Evolutionary conservation across 2,888 invertebrate species (phyloP).

Genomic region (Alsophila aescularia): DNA sequence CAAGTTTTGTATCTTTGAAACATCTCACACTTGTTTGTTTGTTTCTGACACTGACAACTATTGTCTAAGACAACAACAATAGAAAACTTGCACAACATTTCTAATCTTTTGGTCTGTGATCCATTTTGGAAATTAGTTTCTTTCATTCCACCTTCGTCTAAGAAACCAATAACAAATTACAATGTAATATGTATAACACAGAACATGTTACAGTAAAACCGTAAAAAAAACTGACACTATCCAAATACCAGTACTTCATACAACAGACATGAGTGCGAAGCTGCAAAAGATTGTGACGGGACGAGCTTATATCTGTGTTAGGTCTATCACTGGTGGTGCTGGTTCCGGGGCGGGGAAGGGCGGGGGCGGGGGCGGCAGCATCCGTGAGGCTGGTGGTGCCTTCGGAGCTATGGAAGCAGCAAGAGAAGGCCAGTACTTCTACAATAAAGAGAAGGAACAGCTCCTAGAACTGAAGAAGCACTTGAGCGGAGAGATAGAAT

Average conservation of each 20-base stretch:
- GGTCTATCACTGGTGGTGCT: not conserved
- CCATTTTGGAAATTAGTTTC: no score
- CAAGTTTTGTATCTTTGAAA: no score
- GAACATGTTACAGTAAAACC: not conserved
- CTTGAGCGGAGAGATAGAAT: not conserved
- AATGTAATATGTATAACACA: no score
- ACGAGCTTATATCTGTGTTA: not conserved
- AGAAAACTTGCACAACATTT: no score
- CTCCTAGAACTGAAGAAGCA: conserved; percentile 6
- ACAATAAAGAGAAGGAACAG: conserved; percentile 4
- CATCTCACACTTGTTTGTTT: no score
- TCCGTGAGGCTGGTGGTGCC: conserved; percentile 11
- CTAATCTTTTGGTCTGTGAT: no score
- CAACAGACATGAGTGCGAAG: not conserved
- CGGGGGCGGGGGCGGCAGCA: conserved; percentile 8
- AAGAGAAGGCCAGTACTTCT: conserved; percentile 14
- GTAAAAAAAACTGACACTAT: no score
- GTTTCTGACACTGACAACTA: no score
- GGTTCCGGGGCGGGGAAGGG: conserved; percentile 3
- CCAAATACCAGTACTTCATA: no score
- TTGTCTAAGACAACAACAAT: no score
- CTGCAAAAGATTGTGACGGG: not conserved
- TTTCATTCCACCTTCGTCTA: no score
- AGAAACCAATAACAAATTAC: no score
- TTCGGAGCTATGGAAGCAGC: conserved; percentile 17